These are phyloP conservation scores for Ceuthmochares aereus DNA, from an alignment of 2,113 vertebrate species.

Conservation along the genomic window DNA sequence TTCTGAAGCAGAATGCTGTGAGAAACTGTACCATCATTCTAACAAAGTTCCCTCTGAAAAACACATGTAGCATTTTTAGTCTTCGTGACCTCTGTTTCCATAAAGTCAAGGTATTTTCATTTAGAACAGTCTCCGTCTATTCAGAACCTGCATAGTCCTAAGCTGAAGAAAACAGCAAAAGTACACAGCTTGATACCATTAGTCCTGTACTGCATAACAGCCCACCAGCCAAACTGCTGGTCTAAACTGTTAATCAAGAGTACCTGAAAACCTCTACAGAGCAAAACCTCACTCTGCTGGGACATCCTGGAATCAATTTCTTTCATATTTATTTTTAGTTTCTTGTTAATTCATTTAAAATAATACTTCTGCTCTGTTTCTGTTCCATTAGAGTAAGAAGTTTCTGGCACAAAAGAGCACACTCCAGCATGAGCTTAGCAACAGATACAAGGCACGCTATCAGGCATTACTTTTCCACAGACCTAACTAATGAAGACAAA, in stretches of 20 bases:
- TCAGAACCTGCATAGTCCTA: neutral
- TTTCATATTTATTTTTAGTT: neutral
- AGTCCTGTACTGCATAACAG: accelerated
- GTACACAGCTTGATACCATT: accelerated
- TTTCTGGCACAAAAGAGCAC: neutral
- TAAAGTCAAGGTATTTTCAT: neutral
- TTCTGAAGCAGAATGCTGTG: too few relatives aligned
- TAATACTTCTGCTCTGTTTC: conserved; percentile 4
- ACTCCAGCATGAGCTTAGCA: neutral
- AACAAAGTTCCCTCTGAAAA: neutral
- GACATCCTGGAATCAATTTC: neutral
- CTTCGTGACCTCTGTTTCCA: neutral
- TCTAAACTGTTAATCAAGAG: neutral
- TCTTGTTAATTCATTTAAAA: conserved; percentile 16
- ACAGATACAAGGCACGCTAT: conserved; percentile 4
- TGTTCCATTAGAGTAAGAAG: neutral
- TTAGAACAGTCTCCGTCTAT: neutral
- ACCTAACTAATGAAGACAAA: conserved; percentile 35
- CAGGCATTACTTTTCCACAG: neutral
- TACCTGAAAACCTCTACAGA: neutral
- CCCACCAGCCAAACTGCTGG: neutral
- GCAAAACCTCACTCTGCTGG: neutral
- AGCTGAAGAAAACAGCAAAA: neutral
- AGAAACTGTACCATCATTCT: neutral
- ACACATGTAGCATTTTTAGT: neutral